These are phyloP conservation scores for Ceratitis capitata DNA, from an alignment of 1,140 invertebrate genomes.

Conservation along the genomic window DNA sequence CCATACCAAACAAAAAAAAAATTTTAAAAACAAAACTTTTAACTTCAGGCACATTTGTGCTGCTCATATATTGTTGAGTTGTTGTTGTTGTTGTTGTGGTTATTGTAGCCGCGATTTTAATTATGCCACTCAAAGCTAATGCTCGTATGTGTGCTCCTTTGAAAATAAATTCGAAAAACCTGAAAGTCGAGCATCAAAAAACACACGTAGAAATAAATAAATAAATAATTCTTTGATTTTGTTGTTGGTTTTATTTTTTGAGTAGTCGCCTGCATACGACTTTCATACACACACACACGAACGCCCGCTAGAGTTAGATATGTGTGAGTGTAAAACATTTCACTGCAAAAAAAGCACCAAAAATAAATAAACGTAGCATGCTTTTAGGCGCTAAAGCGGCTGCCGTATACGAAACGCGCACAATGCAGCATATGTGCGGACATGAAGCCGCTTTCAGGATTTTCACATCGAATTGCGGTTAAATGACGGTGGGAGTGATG, in stretches of 20 bases:
- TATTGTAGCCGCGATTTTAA: not conserved
- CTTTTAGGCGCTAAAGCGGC: conserved; percentile 18
- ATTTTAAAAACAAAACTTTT: conserved; percentile 10
- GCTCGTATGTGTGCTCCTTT: not conserved
- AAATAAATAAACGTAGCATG: conserved; percentile 18
- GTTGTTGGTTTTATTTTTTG: not conserved
- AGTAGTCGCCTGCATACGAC: not conserved
- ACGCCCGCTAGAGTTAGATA: not conserved
- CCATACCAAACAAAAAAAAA: too few species aligned
- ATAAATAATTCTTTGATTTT: conserved; percentile 30
- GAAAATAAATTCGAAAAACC: conserved; percentile 1
- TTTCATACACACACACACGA: not conserved
- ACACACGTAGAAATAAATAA: not conserved
- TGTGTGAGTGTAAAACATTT: not conserved
- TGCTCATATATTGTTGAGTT: not conserved
- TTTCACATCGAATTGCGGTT: not conserved
- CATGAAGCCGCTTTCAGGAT: not conserved
- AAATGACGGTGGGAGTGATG: not conserved
- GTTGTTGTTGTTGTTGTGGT: not conserved
- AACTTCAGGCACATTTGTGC: not conserved
- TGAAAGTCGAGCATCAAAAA: not conserved
- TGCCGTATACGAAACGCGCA: too few species aligned
- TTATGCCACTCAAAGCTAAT: not conserved
- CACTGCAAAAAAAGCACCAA: not conserved
- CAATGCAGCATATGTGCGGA: not conserved